Evolutionary conservation across 2,888 invertebrate species (phyloP).

Genomic region (Eupithecia insigniata): DNA sequence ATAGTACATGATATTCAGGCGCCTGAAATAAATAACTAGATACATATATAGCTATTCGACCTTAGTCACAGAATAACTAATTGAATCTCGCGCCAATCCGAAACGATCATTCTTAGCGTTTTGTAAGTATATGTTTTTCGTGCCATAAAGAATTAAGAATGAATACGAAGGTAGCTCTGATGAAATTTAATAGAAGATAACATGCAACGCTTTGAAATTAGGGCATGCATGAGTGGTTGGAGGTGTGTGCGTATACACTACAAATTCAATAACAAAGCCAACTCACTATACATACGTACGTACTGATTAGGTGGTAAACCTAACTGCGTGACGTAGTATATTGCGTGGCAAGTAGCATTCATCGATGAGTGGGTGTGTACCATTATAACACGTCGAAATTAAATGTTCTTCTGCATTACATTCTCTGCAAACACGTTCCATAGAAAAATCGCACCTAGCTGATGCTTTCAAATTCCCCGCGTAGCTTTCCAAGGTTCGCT

Average conservation of each 20-base stretch:
- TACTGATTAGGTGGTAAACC: background rate
- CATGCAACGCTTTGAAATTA: no score
- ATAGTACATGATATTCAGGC: no score
- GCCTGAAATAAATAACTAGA: no score
- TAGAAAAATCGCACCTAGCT: background rate
- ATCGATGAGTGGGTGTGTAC: conserved; percentile 33
- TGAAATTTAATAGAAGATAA: no score
- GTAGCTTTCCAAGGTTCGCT: conserved; percentile 65
- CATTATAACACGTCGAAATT: conserved; percentile 31
- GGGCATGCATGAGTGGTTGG: background rate
- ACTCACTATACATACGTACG: background rate
- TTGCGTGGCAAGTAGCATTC: background rate
- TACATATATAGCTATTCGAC: no score
- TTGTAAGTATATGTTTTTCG: no score
- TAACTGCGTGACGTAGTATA: background rate
- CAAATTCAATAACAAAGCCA: background rate
- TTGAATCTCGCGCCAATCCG: no score
- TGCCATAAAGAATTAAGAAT: no score
- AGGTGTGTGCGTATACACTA: background rate
- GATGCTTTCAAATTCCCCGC: conserved; percentile 43
- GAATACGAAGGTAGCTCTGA: no score
- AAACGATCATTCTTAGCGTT: no score
- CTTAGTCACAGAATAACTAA: no score
- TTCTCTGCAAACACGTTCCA: conserved; percentile 10
- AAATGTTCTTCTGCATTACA: conserved; percentile 11